These are phyloP conservation scores for Pyrgilauda ruficollis DNA, from an alignment of 2,113 vertebrate species.

Conservation along the genomic window DNA sequence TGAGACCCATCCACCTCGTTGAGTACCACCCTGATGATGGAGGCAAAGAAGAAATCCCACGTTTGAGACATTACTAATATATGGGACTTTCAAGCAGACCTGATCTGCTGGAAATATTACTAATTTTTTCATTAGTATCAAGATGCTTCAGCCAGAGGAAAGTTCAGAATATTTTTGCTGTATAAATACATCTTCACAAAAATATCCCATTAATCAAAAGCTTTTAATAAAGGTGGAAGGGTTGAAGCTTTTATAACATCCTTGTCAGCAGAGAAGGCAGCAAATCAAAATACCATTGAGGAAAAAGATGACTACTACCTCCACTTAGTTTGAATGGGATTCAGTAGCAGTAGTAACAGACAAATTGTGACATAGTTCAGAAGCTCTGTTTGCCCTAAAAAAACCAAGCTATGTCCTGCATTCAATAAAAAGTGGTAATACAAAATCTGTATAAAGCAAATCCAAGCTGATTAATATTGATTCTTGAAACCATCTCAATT, in stretches of 20 bases:
- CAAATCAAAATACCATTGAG: not conserved
- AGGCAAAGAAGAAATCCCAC: not conserved
- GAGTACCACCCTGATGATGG: not conserved
- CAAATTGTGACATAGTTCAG: not conserved
- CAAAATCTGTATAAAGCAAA: not conserved
- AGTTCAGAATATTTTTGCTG: not conserved
- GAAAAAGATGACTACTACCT: not conserved
- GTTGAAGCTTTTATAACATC: not conserved
- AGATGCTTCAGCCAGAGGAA: not conserved
- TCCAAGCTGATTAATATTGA: not conserved
- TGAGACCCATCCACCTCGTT: not conserved
- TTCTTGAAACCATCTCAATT: not conserved
- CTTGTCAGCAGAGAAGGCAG: not conserved
- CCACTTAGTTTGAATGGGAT: not conserved
- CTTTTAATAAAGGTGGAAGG: not conserved
- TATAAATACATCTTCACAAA: not conserved
- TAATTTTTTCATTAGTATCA: not conserved
- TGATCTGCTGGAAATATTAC: not conserved
- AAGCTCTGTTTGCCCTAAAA: not conserved
- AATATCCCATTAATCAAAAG: not conserved
- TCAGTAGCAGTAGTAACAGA: not conserved
- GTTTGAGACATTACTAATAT: not conserved
- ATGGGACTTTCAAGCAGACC: not conserved
- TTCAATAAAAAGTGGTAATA: not conserved
- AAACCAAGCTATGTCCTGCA: fast-evolving